Evolutionary conservation across 2,113 vertebrate genomes (phyloP), one percentile per base, ranked within the genome.

Genomic region (Coregonus clupeaformis): DNA sequence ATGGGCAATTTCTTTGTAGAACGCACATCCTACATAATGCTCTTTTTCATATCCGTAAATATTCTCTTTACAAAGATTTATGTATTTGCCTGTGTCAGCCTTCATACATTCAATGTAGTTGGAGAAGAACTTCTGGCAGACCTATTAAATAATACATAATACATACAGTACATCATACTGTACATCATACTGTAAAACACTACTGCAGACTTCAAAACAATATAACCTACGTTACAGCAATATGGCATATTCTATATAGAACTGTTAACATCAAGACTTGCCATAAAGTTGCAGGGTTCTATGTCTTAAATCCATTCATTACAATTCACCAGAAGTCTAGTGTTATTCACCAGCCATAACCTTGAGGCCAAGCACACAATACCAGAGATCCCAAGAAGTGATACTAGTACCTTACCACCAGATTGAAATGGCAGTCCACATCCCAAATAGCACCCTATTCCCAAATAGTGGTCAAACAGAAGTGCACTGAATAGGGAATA

Each of bases 1-100:
- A 0, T 22, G 66, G 0, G 49, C 67, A 0, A 91, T 1, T 67
- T 91, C 90, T 70, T 79, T 80, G 73, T 85, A 91, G 77, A 90
- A 89, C 1, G 86, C 66, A 70, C 92, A 92, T 27, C 60, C 0
- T 2, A 78, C 57, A 25, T 22, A 5, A 20, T 14, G 5, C 47
- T 0, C 80, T 0, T 16, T 5, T 60, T 82, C 67, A 13, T 72
- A 77, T 36, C 30, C 18, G 36, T 83, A 75, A 36, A 85, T 75
- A 30, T 89, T 89, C 45, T 71, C 30, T 0, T 77, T 0, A 22
- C 91, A 92, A 3, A 89, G 69, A 0, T 18, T 12, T 0, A 64
- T 1, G 13, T 84, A 91, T 0, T 0, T 57, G 0, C 14, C 2
- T 3, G 4, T 2, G 22, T 78, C 2, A 2, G 5, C 0, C 20